Evolutionary conservation across 1,140 invertebrate genomes (phyloP), one percentile per base, ranked within the genome.

Genomic region (Cydia amplana): DNA sequence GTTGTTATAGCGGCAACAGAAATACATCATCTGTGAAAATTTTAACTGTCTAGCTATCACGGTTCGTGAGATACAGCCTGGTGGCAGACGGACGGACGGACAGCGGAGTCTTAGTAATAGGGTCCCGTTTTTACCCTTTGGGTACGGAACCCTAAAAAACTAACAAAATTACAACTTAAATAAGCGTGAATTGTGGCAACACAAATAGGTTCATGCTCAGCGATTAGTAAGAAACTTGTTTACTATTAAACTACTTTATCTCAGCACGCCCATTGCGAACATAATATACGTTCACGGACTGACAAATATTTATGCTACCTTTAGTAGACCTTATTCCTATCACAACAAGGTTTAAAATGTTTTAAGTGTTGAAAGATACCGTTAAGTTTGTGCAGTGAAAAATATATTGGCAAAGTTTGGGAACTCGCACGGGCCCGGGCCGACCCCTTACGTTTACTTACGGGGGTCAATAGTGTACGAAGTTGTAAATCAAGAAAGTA

Each of bases 341-440:
- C 12, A 23, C 7, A 12, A 23, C 12, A 60, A 60, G 55, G 55
- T 60, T 3, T 10, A 23, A 1, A 55, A 60, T 60, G 43, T 51
- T 51, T 9, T 3, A 60, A 23, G n/a, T 60, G 20, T 12, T n/a
- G 14, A 5, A 51, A 51, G 49, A n/a, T 51, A 60, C 55, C 20
- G 6, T 51, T 51, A 51, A 70, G 65, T 70, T 70, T 32, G 6
- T 70, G 65, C 65, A 36, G 28, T 70, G 65, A 70, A 70, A 70
- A 70, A 70, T 70, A 70, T 40, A 70, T 70, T 70, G 65, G 2
- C 65, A 36, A 70, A 70, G 65, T 70, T 70, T 70, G 32, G 65
- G 9, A 32, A 7, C 64, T 67, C 25, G 4, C 12, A 32, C 32
- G 28, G 16, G 28, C 28, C 28, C 14, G 63, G 23, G 64, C 25